Conservation (phyloP, 1,140 invertebrate genomes). For the Tenebrio molitor region DNA sequence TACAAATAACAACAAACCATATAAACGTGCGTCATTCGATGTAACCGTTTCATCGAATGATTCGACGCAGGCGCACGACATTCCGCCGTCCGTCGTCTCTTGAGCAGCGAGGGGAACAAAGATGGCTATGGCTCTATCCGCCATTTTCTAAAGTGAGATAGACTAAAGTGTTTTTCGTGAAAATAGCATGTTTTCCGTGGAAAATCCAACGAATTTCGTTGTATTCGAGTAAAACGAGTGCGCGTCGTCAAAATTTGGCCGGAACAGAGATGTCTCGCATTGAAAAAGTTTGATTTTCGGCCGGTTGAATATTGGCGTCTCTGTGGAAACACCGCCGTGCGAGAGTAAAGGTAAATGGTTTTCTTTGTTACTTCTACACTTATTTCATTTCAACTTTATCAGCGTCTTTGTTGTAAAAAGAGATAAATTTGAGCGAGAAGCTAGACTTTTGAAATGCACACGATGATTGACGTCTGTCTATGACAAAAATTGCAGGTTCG, state of each 20-base stretch:
- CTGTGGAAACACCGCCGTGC: slow-evolving; percentile 48
- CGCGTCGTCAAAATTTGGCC: slow-evolving; percentile 30
- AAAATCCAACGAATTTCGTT: slow-evolving; percentile 51
- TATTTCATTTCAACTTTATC: slow-evolving; percentile 65
- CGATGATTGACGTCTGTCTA: slow-evolving; percentile 5
- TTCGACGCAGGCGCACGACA: slow-evolving; percentile 42
- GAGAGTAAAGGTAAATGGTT: slow-evolving; percentile 64
- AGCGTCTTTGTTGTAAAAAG: slow-evolving; percentile 66
- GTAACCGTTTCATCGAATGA: background rate
- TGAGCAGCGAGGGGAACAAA: slow-evolving; percentile 62
- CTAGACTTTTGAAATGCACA: slow-evolving; percentile 48
- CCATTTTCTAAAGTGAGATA: slow-evolving; percentile 68
- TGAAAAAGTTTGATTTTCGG: slow-evolving; percentile 47
- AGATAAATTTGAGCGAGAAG: slow-evolving; percentile 61
- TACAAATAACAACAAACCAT: slow-evolving; percentile 10
- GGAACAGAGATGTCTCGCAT: slow-evolving; percentile 22
- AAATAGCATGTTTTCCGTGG: slow-evolving; percentile 47
- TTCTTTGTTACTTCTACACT: slow-evolving; percentile 66
- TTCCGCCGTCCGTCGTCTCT: slow-evolving; percentile 9
- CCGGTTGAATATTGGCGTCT: slow-evolving; percentile 49
- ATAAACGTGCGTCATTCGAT: slow-evolving; percentile 41
- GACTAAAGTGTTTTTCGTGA: slow-evolving; percentile 62
- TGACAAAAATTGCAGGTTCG: background rate
- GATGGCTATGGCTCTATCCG: slow-evolving; percentile 66
- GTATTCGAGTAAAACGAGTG: slow-evolving; percentile 35